Evolutionary conservation across 2,113 vertebrate genomes (phyloP), one percentile per base, ranked within the genome.

Genomic region (Cacatua alba): DNA sequence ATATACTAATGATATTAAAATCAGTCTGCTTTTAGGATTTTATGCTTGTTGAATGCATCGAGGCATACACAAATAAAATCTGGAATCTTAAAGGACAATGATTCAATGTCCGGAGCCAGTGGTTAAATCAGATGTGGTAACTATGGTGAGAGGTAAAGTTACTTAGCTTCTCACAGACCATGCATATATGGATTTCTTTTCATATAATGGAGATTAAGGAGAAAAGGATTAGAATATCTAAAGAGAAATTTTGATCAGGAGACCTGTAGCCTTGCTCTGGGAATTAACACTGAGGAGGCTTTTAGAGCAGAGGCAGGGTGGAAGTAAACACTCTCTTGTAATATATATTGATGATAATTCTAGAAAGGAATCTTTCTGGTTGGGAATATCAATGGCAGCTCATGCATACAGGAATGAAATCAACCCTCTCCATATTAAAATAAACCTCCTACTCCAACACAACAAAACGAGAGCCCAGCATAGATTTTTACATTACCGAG

Each of bases 91-190:
- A 94, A 97, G 86, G 91, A 88, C 92, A 96, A 91, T 91, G 92
- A 89, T 85, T 94, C 86, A 92, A 28, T 95, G 96, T 96, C 96
- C 96, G 0, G 91, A 92, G 92, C 88, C 88, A 51, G 81, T 95
- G 94, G 90, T 92, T 91, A 94, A 92, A 96, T 96, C 95, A 96
- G 95, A 95, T 94, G 94, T 97, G 95, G 94, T 96, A 97, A 96
- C 97, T 96, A 95, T 97, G 95, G 93, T 96, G 97, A 96, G 88
- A 96, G 96, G 93, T 88, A 96, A 97, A 97, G 96, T 97, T 96
- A 97, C 95, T 96, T 96, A 92, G 90, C 86, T 89, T 89, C 78
- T 90, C 77, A 24, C 68, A 94, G 69, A 91, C 68, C 89, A 13
- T 91, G 91, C 94, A 86, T 94, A 79, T 76, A 82, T 97, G 95